Percentiles rank a stretch among this genome's conserved stretches.
phyloP scores from a whole-genome alignment of 2,888 invertebrate genomes.

The Hymenopus coronatus region DNA sequence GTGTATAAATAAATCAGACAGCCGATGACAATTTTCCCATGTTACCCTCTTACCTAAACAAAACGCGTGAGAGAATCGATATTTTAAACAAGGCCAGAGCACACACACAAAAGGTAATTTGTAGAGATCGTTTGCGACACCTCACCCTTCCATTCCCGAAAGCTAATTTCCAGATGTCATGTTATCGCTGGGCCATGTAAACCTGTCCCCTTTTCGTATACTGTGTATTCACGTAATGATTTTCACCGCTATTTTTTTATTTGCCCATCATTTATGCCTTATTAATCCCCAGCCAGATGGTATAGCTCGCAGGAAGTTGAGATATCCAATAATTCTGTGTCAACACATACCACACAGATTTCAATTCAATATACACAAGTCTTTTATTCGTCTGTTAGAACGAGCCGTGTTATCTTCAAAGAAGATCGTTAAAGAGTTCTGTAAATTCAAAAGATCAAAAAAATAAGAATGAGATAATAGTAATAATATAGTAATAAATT shows the following conservation, averaged over 20 bases:
- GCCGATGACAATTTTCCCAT: not conserved
- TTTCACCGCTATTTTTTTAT: not conserved
- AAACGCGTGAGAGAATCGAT: not conserved
- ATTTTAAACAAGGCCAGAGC: not conserved
- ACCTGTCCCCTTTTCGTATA: not conserved
- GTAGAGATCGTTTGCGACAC: not conserved
- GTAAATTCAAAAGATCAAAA: not conserved
- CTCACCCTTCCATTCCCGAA: not conserved
- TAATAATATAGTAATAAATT: too few relatives aligned
- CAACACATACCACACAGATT: not conserved
- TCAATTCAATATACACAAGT: not conserved
- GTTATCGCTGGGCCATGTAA: not conserved
- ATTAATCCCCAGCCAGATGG: not conserved
- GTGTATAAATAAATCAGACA: not conserved
- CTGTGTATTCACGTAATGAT: not conserved
- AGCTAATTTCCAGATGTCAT: not conserved
- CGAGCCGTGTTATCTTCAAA: not conserved
- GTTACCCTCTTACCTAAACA: not conserved
- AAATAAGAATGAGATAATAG: too few relatives aligned
- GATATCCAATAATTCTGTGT: not conserved
- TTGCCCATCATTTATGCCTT: not conserved
- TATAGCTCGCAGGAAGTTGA: not conserved
- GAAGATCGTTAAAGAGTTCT: not conserved
- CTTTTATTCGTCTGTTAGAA: not conserved
- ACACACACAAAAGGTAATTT: not conserved